phyloP scores from a whole-genome alignment of 2,888 invertebrate genomes.

The Pheosia gnoma region DNA sequence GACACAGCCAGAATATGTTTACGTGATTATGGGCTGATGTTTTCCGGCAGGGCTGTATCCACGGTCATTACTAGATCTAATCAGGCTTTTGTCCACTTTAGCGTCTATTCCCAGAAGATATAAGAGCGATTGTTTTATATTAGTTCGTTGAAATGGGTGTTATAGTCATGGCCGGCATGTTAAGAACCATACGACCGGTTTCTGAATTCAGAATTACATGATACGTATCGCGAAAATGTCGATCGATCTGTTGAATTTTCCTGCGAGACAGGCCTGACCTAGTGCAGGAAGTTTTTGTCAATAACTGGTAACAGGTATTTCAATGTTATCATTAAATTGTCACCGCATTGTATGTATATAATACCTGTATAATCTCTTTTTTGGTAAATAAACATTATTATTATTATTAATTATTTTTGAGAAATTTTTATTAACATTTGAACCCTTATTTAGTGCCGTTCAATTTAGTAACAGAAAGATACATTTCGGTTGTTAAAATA shows the following conservation, averaged over 20 bases:
- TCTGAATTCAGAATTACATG: not conserved
- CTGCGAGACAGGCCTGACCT: too few species aligned
- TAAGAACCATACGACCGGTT: not conserved
- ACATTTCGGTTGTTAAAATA: too few species aligned
- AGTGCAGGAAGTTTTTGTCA: too few species aligned
- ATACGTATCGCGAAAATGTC: not conserved
- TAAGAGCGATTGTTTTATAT: slow-evolving; percentile 11
- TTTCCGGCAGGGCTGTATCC: slow-evolving; percentile 26
- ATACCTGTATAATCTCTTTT: too few species aligned
- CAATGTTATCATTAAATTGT: too few species aligned
- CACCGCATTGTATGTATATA: too few species aligned
- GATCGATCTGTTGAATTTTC: not conserved
- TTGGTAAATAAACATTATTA: too few species aligned
- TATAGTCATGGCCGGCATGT: not conserved
- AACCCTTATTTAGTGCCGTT: too few species aligned
- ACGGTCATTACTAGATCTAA: slow-evolving; percentile 31
- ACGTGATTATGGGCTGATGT: slow-evolving; percentile 20
- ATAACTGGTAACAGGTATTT: too few species aligned
- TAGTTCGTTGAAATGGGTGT: slow-evolving; percentile 7
- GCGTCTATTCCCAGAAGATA: slow-evolving; percentile 26
- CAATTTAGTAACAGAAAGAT: too few species aligned
- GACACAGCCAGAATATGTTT: slow-evolving; percentile 15
- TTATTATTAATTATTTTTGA: too few species aligned
- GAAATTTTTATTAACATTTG: too few species aligned
- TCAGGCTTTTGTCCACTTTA: slow-evolving; percentile 22